Conservation (phyloP, 1,140 invertebrate genomes). For the Pristionchus pacificus region DNA sequence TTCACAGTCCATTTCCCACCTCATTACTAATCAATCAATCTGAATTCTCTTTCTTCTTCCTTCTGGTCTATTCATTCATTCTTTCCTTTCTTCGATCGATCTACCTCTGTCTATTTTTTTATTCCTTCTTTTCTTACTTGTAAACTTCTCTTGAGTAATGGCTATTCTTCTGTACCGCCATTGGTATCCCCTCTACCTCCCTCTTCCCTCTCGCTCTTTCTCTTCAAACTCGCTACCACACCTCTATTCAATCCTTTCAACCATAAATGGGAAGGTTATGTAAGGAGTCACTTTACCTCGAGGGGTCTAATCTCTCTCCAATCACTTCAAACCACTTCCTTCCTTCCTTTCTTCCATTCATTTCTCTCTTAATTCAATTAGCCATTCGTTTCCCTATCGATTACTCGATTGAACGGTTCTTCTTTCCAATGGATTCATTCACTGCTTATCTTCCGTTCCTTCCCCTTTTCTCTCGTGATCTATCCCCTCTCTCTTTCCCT, state of each 20-base stretch:
- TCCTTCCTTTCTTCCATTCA: not conserved
- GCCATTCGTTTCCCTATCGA: constrained; percentile 6
- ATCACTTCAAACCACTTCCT: not conserved
- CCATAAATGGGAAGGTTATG: constrained; percentile 12
- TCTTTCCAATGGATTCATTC: too few species aligned
- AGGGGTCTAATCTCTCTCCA: constrained; percentile 5
- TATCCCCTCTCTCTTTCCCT: not conserved
- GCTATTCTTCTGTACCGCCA: too few species aligned
- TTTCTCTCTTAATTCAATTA: not conserved
- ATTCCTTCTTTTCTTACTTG: too few species aligned
- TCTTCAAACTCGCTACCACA: not conserved
- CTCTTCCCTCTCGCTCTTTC: not conserved
- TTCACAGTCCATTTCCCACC: too few species aligned
- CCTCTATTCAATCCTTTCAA: constrained; percentile 15
- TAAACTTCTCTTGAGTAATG: too few species aligned
- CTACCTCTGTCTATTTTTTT: not conserved
- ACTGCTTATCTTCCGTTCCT: too few species aligned
- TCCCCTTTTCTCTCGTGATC: not conserved
- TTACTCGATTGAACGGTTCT: too few species aligned
- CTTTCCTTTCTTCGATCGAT: constrained; percentile 11
- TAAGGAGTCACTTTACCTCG: not conserved
- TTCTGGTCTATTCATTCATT: constrained; percentile 5
- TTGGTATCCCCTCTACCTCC: not conserved
- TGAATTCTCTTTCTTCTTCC: not conserved
- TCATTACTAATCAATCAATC: not conserved